phyloP scores from a whole-genome alignment of 2,113 vertebrate genomes.

The Myotis brandtii region DNA sequence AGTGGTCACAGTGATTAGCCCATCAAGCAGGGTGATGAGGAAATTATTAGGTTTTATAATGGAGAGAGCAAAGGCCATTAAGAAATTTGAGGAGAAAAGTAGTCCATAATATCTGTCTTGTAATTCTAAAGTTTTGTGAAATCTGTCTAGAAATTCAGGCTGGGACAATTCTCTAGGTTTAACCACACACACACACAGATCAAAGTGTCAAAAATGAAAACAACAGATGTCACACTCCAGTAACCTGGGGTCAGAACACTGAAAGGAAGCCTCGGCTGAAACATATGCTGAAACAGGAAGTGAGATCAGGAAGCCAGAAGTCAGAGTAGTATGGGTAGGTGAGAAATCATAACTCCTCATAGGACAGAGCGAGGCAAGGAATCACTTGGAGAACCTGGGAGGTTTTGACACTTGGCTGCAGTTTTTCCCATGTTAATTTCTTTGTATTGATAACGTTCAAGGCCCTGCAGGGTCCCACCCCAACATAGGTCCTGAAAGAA shows the following conservation, averaged over 20 bases:
- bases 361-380: not conserved
- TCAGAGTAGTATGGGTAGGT: not conserved
- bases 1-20: not conserved
- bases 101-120: not conserved
- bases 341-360: not conserved
- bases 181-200: not conserved
- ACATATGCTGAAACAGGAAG: slow-evolving; percentile 40
- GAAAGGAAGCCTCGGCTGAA: not conserved
- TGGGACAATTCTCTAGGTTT: not conserved
- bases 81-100: not conserved
- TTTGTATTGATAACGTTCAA: not conserved
- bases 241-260: slow-evolving; percentile 26
- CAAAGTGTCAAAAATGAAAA: slow-evolving; percentile 37
- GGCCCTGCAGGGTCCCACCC: not conserved
- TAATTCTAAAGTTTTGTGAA: slow-evolving; percentile 23
- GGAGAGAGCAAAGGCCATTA: not conserved
- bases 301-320: slow-evolving; percentile 34
- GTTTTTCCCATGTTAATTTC: not conserved
- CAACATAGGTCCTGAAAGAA: not conserved
- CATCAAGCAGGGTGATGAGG: not conserved
- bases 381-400: not conserved
- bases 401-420: not conserved
- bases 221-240: slow-evolving; percentile 48
- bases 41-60: slow-evolving; percentile 33
- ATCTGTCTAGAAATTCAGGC: slow-evolving; percentile 3